A percentile compares a stretch with the other conserved stretches of the same genome.
These are phyloP conservation scores for Lysandra bellargus DNA, from an alignment of 2,888 invertebrate species.

Conservation along the genomic window DNA sequence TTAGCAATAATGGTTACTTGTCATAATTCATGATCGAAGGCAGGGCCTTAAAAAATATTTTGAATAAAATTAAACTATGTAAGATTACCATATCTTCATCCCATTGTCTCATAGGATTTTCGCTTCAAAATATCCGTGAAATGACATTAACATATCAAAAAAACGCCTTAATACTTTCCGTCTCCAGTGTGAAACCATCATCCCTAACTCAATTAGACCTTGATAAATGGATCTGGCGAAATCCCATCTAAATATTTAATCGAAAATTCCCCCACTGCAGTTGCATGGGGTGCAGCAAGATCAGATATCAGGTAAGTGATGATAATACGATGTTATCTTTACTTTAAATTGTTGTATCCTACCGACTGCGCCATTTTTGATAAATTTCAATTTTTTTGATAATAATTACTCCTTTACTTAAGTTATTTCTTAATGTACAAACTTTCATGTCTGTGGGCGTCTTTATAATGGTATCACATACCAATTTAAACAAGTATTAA, in stretches of 20 bases:
- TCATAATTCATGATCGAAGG: too few relatives aligned
- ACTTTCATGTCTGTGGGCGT: background rate
- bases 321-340: constrained; percentile 33
- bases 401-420: background rate
- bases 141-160: constrained; percentile 76
- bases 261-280: constrained; percentile 69
- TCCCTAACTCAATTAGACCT: constrained; percentile 73
- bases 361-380: background rate
- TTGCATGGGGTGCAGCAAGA: constrained; percentile 43
- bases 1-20: too few relatives aligned
- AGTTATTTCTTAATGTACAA: background rate
- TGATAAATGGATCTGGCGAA: constrained; percentile 79
- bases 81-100: background rate
- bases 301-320: constrained; percentile 37
- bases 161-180: constrained; percentile 54
- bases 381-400: background rate
- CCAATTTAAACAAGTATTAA: background rate
- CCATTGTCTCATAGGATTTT: background rate
- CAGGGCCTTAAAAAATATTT: too few relatives aligned
- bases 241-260: constrained; percentile 81
- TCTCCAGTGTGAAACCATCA: constrained; percentile 59
- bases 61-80: background rate
- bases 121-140: background rate
- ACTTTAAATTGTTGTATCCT: constrained; percentile 17
- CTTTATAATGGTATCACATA: background rate